Evolutionary conservation across 2,888 invertebrate species (phyloP), one percentile per base, ranked within the genome.

Genomic region (Drosophila infuscata): DNA sequence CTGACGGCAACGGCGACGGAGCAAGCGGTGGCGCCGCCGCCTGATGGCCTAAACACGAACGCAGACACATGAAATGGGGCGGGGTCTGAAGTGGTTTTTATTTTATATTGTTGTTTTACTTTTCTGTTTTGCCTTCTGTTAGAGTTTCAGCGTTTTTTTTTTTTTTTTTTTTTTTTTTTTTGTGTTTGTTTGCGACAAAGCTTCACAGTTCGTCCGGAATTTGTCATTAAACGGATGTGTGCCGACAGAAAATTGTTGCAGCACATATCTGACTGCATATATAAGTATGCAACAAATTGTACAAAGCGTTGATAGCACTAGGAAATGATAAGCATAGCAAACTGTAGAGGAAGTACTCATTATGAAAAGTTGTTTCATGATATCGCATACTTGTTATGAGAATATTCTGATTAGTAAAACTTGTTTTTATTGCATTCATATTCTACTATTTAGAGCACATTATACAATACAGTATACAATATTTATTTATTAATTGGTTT

Each of bases 181-280:
- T 59, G n/a, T 41, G 35, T 65, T 58, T 58, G 58, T 52, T 49
- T 66, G 70, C 36, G 41, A 66, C 74, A 68, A 53, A 43, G 64
- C 68, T 70, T 57, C 46, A 29, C 67, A 74, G 73, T 46, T 70
- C 54, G 79, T 73, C 75, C 76, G 68, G 70, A 74, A 88, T 81
- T 88, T 78, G 83, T 83, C 88, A 81, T 86, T 74, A 70, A 86
- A 71, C 74, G 82, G 74, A 83, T 78, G 73, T 66, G 64, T 74
- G 57, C 68, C 30, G 61, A 41, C 71, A 54, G 41, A 58, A 52
- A 60, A 70, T 56, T 63, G 70, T 53, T 74, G 74, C 66, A 52
- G 54, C 76, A 54, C 62, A 63, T 58, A 52, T 59, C 62, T 49
- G 41, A 15, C 43, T n/a, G 51, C 54, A 64, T 32, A 65, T 59